phyloP scores from a whole-genome alignment of 1,140 invertebrate species.

The Drosophila repletoides region DNA sequence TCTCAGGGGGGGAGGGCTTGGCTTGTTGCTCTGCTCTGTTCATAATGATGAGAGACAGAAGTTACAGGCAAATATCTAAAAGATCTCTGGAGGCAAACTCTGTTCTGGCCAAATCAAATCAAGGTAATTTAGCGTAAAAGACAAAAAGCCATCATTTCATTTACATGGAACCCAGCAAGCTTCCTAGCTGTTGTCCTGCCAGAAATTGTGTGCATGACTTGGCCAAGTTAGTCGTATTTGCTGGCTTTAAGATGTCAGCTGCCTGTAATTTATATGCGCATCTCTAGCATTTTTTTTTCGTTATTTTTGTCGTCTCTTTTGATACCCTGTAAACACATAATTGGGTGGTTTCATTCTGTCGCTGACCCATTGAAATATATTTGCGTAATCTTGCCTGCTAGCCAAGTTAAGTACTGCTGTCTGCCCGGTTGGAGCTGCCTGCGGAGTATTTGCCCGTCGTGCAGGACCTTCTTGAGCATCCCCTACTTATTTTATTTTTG shows the following conservation, averaged over 20 bases:
- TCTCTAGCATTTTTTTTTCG: conserved; percentile 1
- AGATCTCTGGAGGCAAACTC: conserved; percentile 2
- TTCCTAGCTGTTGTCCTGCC: not conserved
- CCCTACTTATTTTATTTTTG: not conserved
- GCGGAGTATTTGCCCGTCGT: too few relatives aligned
- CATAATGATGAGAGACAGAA: conserved; percentile 21
- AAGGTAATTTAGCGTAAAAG: conserved; percentile 80
- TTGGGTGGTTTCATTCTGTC: too few relatives aligned
- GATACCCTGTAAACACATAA: too few relatives aligned
- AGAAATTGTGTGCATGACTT: not conserved
- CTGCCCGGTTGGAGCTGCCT: not conserved
- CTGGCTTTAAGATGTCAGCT: conserved; percentile 9
- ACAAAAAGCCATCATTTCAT: conserved; percentile 76
- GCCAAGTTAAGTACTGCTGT: too few relatives aligned
- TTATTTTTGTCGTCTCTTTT: not conserved
- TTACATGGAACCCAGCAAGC: conserved; percentile 35
- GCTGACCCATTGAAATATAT: not conserved
- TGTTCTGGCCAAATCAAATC: conserved; percentile 63
- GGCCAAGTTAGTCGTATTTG: not conserved
- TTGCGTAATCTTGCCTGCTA: not conserved
- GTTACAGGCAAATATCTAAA: conserved; percentile 5
- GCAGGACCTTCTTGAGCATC: too few relatives aligned
- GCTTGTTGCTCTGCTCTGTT: not conserved
- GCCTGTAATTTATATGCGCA: conserved; percentile 26
- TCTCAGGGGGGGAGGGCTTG: too few relatives aligned